Evolutionary conservation across 1,140 invertebrate species (phyloP), one percentile per base, ranked within the genome.

Genomic region (Colletes gigas): DNA sequence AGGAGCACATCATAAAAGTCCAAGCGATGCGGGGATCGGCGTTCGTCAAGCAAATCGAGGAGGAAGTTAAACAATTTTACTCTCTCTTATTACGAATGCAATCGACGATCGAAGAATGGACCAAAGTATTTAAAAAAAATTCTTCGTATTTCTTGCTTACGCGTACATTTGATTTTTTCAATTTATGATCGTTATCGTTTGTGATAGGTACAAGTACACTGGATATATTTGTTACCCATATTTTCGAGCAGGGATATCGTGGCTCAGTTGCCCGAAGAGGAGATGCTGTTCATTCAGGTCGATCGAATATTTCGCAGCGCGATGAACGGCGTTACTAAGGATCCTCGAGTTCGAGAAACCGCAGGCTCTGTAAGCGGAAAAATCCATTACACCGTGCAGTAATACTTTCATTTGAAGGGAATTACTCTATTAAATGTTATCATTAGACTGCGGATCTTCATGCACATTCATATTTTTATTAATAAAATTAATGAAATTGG

Each of bases 161-260:
- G 3, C 14, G 5, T 19, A 12, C 12, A 7, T 30, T 17, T 63
- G 15, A 15, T 5, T 44, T 59, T 7, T 21, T 7, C 19, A n/a
- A 62, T 6, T 62, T 62, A 62, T 12, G 54, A 55, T 55, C 3
- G 30, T 9, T 8, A 17, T 17, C 3, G 0, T n/a, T 52, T 0
- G 5, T 68, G 50, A n/a, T 68, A 92, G 91, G 89, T 97, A 15
- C 97, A 98, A 92, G 95, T 96, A 55, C 97, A 97, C 83, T 99
- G 97, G 96, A 94, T 98, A n/a, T 98, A 99, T 91, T 93, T 99
- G 41, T 93, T 98, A 83, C 98, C 98, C 0, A 98, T 99, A 86
- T 99, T 99, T 93, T 97, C 97, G 4, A 98, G 98, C 0, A 97
- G 98, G 89, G 98, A 99, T 90, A 99, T 99, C 83, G 96, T 98